Evolutionary conservation across 2,797 vertebrate species (phyloP).

Genomic region (Bradypus variegatus): DNA sequence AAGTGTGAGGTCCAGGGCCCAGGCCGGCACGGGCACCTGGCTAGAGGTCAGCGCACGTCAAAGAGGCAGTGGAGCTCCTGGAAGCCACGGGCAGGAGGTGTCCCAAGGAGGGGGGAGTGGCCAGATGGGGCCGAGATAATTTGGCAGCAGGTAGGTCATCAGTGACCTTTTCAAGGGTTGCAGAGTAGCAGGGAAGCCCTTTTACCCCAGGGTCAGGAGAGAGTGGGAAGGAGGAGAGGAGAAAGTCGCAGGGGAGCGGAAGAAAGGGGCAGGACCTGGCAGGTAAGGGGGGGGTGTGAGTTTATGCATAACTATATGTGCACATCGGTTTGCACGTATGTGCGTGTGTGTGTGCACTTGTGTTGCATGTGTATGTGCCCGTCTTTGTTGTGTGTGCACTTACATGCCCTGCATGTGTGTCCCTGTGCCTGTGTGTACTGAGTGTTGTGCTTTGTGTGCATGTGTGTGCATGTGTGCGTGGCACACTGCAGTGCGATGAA

Average conservation of each 20-base stretch:
- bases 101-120: not conserved
- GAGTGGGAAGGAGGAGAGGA: accelerated
- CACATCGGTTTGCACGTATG: too few relatives aligned
- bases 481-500: too few relatives aligned
- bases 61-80: not conserved
- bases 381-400: not conserved
- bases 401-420: too few relatives aligned
- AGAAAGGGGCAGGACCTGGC: not conserved
- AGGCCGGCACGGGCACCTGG: not conserved
- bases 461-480: not conserved
- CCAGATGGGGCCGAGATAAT: not conserved
- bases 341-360: too few relatives aligned
- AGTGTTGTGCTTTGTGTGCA: too few relatives aligned
- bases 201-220: not conserved
- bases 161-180: not conserved
- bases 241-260: not conserved
- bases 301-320: accelerated
- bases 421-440: too few relatives aligned
- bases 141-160: not conserved
- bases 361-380: too few relatives aligned
- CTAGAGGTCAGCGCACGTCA: accelerated
- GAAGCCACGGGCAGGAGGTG: not conserved
- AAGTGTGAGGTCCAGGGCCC: not conserved
- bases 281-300: too few relatives aligned
- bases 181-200: not conserved